Conservation (phyloP, 2,888 invertebrate genomes). For the Hemaris fuciformis region DNA sequence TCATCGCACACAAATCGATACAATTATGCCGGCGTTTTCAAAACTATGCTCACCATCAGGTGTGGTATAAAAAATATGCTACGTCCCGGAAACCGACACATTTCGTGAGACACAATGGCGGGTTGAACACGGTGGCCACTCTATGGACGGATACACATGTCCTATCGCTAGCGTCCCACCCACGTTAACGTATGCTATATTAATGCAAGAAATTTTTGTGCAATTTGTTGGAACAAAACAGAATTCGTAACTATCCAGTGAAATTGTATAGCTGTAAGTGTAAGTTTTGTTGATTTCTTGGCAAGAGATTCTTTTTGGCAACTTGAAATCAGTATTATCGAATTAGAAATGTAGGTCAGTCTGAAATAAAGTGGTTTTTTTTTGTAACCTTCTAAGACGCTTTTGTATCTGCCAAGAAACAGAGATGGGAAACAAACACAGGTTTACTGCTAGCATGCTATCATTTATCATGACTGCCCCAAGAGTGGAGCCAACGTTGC, state of each 20-base stretch:
- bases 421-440: slow-evolving; percentile 37
- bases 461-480: slow-evolving; percentile 45
- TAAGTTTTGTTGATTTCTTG: slow-evolving; percentile 29
- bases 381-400: slow-evolving; percentile 34
- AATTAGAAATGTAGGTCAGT: slow-evolving; percentile 51
- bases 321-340: slow-evolving; percentile 36
- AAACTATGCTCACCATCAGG: no score
- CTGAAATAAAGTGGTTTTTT: slow-evolving; percentile 39
- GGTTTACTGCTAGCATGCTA: slow-evolving; percentile 15
- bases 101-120: no score
- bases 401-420: slow-evolving; percentile 51
- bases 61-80: no score
- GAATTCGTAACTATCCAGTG: background rate
- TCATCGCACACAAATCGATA: no score
- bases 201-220: background rate
- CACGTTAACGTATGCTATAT: no score
- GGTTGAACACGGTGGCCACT: no score
- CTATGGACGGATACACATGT: no score
- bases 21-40: no score
- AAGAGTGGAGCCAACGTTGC: slow-evolving; percentile 30
- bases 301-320: slow-evolving; percentile 28
- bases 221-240: background rate
- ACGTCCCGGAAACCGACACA: no score
- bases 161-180: no score
- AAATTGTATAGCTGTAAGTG: slow-evolving; percentile 20